phyloP scores from a whole-genome alignment of 2,888 invertebrate species.

The Tholera decimalis region DNA sequence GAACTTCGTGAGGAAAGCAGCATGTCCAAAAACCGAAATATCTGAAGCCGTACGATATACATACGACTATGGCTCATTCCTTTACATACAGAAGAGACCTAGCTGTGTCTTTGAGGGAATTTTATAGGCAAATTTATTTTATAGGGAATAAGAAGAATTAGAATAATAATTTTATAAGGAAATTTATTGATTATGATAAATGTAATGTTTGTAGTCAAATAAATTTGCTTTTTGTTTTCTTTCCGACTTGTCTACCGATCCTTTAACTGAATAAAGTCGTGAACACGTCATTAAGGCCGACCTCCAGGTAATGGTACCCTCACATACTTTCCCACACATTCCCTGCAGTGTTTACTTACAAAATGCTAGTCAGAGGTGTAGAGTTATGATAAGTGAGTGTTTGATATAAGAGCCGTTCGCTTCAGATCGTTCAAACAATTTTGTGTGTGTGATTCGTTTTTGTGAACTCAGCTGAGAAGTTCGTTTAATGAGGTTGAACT shows the following conservation, averaged over 20 bases:
- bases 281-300: slow-evolving; percentile 9
- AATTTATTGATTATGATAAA: no score
- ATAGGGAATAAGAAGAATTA: no score
- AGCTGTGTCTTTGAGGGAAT: no score
- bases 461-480: slow-evolving; percentile 5
- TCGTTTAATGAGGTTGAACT: background rate
- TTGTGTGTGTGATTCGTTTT: background rate
- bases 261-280: slow-evolving; percentile 9
- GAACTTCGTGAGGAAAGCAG: no score
- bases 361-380: slow-evolving; percentile 26
- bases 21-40: no score
- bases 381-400: slow-evolving; percentile 39
- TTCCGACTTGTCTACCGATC: background rate
- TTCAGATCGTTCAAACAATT: slow-evolving; percentile 7
- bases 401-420: slow-evolving; percentile 43
- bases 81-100: no score
- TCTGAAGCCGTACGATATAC: no score
- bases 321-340: slow-evolving; percentile 52
- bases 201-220: no score
- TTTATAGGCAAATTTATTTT: no score
- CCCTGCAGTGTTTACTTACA: slow-evolving; percentile 31
- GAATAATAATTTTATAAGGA: no score
- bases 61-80: no score
- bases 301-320: slow-evolving; percentile 21
- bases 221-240: no score